Evolutionary conservation across 2,888 invertebrate species (phyloP).

Genomic region (Orchestes rusci): DNA sequence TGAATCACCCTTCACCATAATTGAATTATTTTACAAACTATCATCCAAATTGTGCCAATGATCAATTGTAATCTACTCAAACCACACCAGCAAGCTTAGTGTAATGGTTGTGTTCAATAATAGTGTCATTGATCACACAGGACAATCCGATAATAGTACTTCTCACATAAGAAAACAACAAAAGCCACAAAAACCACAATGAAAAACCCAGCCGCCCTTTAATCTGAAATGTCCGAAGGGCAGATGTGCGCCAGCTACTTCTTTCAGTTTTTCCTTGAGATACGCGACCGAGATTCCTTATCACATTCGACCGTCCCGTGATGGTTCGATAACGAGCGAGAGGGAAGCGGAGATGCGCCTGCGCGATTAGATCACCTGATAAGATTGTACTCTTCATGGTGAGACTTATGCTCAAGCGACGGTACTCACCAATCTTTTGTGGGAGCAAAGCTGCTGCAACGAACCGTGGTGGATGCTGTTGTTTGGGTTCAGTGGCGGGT

Average conservation of each 20-base stretch:
- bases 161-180: no score
- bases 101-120: no score
- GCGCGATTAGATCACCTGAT: conserved; percentile 37
- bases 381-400: conserved; percentile 32
- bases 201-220: no score
- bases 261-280: not conserved
- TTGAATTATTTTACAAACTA: no score
- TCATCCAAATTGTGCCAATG: no score
- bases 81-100: no score
- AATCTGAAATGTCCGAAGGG: no score
- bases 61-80: no score
- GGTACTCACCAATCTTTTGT: conserved; percentile 9
- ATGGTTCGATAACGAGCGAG: not conserved
- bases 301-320: not conserved
- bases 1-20: no score
- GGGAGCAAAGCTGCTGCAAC: not conserved
- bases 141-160: no score
- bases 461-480: not conserved
- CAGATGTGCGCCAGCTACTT: not conserved
- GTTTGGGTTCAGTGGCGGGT: no score
- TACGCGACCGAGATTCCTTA: not conserved
- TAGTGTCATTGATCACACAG: no score
- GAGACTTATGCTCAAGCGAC: conserved; percentile 35
- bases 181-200: not conserved
- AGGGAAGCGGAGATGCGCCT: conserved; percentile 1